phyloP scores from a whole-genome alignment of 1,140 invertebrate genomes.

The Cydia fagiglandana region DNA sequence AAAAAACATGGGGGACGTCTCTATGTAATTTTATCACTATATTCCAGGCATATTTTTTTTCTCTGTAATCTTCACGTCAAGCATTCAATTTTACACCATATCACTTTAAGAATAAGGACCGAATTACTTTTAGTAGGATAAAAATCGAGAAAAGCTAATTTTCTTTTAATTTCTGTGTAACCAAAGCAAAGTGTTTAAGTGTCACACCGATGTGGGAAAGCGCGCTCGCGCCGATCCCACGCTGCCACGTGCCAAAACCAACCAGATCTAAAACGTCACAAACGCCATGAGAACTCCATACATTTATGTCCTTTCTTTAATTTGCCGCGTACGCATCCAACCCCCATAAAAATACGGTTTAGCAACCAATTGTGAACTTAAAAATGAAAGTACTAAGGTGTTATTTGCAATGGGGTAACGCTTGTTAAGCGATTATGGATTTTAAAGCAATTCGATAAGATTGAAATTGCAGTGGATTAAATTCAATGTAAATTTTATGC shows the following conservation, averaged over 20 bases:
- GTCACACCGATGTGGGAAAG: not conserved
- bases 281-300: not conserved
- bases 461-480: not conserved
- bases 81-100: not conserved
- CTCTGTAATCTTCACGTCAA: too few species aligned
- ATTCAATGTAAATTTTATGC: not conserved
- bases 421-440: not conserved
- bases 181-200: not conserved
- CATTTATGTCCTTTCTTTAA: not conserved
- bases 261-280: not conserved
- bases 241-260: not conserved
- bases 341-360: not conserved
- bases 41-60: too few species aligned
- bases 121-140: not conserved
- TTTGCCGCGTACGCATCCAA: not conserved
- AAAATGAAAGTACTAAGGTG: not conserved
- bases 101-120: not conserved
- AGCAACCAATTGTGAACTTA: not conserved
- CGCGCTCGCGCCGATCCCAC: conserved; percentile 7
- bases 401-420: not conserved
- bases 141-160: conserved; percentile 11
- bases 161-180: conserved; percentile 13
- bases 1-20: too few species aligned
- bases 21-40: too few species aligned
- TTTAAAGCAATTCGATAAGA: not conserved